Conservation (phyloP, 1,140 invertebrate genomes). For the Lepidurus apus region DNA sequence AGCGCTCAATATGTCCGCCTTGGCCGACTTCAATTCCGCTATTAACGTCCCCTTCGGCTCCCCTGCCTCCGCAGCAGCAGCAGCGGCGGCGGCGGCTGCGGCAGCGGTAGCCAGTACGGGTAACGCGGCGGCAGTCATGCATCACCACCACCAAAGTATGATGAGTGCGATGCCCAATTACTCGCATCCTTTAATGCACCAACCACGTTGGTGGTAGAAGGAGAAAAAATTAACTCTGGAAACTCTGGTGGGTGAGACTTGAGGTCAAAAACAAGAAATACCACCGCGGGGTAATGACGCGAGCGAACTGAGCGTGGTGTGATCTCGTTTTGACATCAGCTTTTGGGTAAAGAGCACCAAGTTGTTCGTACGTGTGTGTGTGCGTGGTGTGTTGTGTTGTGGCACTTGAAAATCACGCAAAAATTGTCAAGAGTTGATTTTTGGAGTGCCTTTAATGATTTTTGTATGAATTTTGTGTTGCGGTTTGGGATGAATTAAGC, state of each 20-base stretch:
- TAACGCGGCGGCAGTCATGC: constrained; percentile 41
- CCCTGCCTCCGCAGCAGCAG: constrained; percentile 25
- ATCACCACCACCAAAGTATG: constrained; percentile 42
- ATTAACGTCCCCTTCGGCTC: constrained; percentile 15
- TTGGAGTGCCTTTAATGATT: neutral
- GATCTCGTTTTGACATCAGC: neutral
- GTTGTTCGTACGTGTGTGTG: neutral
- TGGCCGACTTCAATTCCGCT: constrained; percentile 16
- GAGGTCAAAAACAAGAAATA: neutral
- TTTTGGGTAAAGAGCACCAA: neutral
- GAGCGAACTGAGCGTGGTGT: neutral
- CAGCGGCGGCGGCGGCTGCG: constrained; percentile 29
- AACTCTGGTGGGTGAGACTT: neutral
- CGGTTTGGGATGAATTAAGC: neutral
- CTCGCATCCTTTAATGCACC: constrained; percentile 48
- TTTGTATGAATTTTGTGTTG: neutral
- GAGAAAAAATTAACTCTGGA: neutral
- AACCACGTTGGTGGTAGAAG: constrained; percentile 41
- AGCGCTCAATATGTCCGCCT: constrained; percentile 28
- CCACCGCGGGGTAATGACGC: neutral
- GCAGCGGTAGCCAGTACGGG: constrained; percentile 38
- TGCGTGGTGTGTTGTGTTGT: neutral
- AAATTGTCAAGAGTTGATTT: constrained; percentile 2
- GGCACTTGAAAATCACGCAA: constrained; percentile 2
- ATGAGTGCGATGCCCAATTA: constrained; percentile 48